Evolutionary conservation across 1,140 invertebrate genomes (phyloP), one percentile per base, ranked within the genome.

Genomic region (Goniozus legneri): DNA sequence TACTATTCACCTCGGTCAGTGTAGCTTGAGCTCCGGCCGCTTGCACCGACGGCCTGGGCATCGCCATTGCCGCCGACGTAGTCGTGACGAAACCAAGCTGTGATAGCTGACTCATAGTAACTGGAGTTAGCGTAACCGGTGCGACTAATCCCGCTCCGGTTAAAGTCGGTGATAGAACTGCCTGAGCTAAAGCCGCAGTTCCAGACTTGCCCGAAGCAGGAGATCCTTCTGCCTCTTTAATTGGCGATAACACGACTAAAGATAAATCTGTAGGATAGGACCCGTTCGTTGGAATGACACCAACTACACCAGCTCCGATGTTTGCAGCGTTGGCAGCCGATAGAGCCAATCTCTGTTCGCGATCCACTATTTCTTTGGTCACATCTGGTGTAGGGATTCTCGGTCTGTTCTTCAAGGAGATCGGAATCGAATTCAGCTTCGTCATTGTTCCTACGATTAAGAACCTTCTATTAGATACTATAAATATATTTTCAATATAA

Each of bases 361-460:
- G 78, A 53, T 87, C 85, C 24, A 81, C 72, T 7, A 84, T 78
- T 66, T 89, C 87, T 67, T 88, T 90, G 10, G 86, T 84, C 1
- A 89, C 87, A 65, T 92, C 90, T 0, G 90, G 90, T 2, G 89
- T 92, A 19, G 89, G 90, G 44, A 92, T 91, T 33, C 89, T 79
- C 1, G 89, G 89, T 36, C 89, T 80, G 55, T 86, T 86, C 60
- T 86, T 85, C 42, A 88, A 71, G 10, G 82, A 80, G 45, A 82
- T 78, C 13, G 84, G 82, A 3, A 84, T 77, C 32, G 81, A 80
- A 65, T 85, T 84, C 49, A 83, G 70, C 66, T 88, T 88, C 44
- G 79, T 78, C 59, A 73, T 54, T n/a, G 77, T 79, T 47, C 79
- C 82, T 83, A 63, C 15, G 67, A 60, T 45, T 31, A 27, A 8